Evolutionary conservation across 2,113 vertebrate species (phyloP).

Genomic region (Alethe diademata): DNA sequence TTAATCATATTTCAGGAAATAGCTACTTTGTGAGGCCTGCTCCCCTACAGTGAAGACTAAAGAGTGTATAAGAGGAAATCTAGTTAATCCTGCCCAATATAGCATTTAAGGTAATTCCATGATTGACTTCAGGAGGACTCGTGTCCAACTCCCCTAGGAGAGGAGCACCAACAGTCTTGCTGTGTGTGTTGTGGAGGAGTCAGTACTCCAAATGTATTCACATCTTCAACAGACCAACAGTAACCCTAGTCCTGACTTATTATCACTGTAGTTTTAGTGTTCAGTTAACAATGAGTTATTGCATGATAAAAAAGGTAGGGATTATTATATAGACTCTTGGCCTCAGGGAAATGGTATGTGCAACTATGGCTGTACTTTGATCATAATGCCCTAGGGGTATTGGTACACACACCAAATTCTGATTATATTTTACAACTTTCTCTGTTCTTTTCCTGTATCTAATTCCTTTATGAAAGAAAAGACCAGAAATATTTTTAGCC

Average conservation of each 20-base stretch:
- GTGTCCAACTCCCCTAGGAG: background rate
- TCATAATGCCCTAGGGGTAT: background rate
- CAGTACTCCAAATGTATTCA: background rate
- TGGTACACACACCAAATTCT: background rate
- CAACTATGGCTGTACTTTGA: slow-evolving; percentile 30
- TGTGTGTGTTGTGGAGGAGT: background rate
- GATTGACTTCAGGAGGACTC: background rate
- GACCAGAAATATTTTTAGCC: background rate
- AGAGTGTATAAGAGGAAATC: background rate
- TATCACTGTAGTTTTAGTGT: background rate
- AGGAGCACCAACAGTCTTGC: background rate
- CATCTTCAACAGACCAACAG: background rate
- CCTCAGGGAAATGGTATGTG: background rate
- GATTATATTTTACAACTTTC: slow-evolving; percentile 47
- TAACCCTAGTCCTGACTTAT: background rate
- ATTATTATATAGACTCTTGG: background rate
- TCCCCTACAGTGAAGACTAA: background rate
- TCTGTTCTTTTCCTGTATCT: background rate
- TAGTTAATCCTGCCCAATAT: background rate
- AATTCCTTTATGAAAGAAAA: background rate
- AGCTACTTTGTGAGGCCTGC: background rate
- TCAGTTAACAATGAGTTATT: slow-evolving; percentile 1
- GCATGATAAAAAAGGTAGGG: background rate
- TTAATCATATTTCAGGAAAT: slow-evolving; percentile 23
- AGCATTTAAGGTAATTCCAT: background rate